Percentiles rank a stretch among this genome's conserved stretches.
Conservation (phyloP, 1,140 invertebrate species). For the Brachionus rotundiformis region DNA sequence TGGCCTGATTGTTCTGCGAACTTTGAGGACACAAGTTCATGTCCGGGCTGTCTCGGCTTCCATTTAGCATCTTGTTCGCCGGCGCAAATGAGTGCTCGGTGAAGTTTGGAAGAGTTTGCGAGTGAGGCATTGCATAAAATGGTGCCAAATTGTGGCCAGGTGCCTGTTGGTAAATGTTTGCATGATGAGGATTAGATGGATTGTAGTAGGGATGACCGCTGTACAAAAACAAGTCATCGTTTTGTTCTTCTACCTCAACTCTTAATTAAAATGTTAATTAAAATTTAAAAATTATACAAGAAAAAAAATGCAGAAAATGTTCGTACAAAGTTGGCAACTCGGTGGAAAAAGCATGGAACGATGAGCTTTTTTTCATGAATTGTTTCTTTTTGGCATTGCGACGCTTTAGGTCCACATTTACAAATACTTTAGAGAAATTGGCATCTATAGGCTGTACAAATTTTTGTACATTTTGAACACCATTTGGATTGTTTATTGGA, state of each 20-base stretch:
- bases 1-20: background rate
- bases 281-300: background rate
- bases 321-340: conserved; percentile 42
- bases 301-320: background rate
- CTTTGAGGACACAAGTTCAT: background rate
- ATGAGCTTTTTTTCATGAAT: conserved; percentile 51
- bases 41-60: conserved; percentile 6
- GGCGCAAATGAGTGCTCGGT: conserved; percentile 22
- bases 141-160: background rate
- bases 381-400: conserved; percentile 40
- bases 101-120: conserved; percentile 42
- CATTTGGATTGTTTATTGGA: conserved; percentile 10
- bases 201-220: conserved; percentile 24
- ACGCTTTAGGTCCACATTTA: conserved; percentile 22
- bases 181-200: background rate
- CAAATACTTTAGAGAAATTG: conserved; percentile 39
- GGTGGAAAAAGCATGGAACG: conserved; percentile 44
- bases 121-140: conserved; percentile 31
- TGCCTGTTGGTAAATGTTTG: background rate
- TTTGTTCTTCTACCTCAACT: conserved; percentile 50
- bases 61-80: background rate
- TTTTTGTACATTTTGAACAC: conserved; percentile 52
- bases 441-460: conserved; percentile 47
- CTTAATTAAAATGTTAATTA: background rate
- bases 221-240: conserved; percentile 45